Evolutionary conservation across 2,888 invertebrate species (phyloP), one percentile per base, ranked within the genome.

Genomic region (Nephrotoma guestfalica): DNA sequence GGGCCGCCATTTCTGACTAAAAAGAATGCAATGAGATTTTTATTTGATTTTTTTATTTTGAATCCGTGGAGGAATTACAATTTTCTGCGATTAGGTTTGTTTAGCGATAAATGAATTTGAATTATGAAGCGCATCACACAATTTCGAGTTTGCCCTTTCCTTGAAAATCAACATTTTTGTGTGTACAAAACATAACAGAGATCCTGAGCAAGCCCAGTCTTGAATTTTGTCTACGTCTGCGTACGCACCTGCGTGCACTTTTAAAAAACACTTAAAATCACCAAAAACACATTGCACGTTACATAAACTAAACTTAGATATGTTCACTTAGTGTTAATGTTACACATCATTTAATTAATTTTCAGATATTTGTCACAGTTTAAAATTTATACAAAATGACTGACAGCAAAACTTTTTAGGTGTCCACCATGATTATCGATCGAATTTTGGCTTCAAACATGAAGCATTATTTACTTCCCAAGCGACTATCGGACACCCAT

Each of bases 241-340:
- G 97, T 97, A 96, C 96, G 97, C 96, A 97, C 97, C 96, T 97
- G 96, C 96, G 96, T 96, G 95, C 93, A 92, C 90, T 92, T 93
- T 92, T 92, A 57, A 86, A 42, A 51, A 86, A 86, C 51, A 51
- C 86, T 41, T 41, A 86, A 51, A 57, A 41, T 86, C 41, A 86
- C 86, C 51, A 40, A 41, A 86, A 86, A 51, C 13, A 86, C 86
- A 86, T 86, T 86, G 57, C 86, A 86, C 86, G 9, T 41, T 86
- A 40, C 40, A 51, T 57, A 57, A 57, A 57, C 41, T 51, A 86
- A 41, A 57, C 30, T 86, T 43, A 86, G 41, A 41, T 86, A 86
- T 4, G 41, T 57, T 45, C 47, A 86, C 40, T 86, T 51, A 86
- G 41, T 51, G n/a, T 40, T 86, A 47, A 86, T 47, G 7, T 15